These are phyloP conservation scores for Cotesia glomerata DNA, from an alignment of 1,140 invertebrate species.

Conservation along the genomic window DNA sequence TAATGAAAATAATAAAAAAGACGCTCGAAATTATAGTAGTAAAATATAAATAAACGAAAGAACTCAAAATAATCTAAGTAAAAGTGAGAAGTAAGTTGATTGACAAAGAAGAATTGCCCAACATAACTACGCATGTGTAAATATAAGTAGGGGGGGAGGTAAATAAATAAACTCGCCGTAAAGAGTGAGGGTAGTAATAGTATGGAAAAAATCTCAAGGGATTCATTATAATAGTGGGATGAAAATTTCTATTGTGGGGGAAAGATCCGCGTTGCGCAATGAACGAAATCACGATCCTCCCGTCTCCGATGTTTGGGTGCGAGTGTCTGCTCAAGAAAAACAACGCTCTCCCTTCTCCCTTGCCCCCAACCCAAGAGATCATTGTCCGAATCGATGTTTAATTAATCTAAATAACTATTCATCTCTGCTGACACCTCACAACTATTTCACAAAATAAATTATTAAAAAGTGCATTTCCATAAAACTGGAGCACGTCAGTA, in stretches of 20 bases:
- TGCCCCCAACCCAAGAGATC: background rate
- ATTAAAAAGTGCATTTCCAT: background rate
- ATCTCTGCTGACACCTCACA: background rate
- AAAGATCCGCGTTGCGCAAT: constrained; percentile 32
- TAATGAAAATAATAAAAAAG: background rate
- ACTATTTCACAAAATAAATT: background rate
- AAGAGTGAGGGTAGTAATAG: too few species aligned
- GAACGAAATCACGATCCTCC: constrained; percentile 28
- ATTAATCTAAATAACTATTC: background rate
- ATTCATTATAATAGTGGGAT: background rate
- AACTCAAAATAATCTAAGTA: too few species aligned
- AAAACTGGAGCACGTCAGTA: background rate
- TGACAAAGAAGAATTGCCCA: too few species aligned
- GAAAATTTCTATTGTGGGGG: background rate
- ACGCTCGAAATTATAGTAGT: too few species aligned
- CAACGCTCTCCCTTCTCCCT: constrained; percentile 26
- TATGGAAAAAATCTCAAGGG: background rate
- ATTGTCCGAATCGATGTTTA: constrained; percentile 10
- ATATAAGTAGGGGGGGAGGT: too few species aligned
- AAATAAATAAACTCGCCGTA: too few species aligned
- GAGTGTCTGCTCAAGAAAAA: constrained; percentile 8
- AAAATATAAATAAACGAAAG: too few species aligned
- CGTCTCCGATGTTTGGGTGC: constrained; percentile 9
- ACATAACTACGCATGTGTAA: too few species aligned
- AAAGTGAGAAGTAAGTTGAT: too few species aligned